Percentiles rank a stretch among this genome's conserved stretches.
Conservation (phyloP, 37 sponge, comb jelly and placozoan species). For the Ephydatia muelleri region DNA sequence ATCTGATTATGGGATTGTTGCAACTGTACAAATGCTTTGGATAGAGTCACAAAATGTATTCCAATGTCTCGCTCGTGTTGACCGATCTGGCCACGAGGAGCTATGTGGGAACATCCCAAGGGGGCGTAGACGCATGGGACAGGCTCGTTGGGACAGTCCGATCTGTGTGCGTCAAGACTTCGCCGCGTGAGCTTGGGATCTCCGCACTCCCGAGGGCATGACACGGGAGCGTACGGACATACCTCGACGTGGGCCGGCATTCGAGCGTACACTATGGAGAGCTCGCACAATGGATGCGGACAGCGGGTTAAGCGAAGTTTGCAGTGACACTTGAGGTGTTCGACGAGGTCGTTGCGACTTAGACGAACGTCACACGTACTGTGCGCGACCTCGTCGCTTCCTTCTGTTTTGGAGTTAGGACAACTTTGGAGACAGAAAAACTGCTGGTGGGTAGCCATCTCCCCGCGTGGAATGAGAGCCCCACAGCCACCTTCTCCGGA, state of each 20-base stretch:
- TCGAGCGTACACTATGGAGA: background rate
- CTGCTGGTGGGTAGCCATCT: too few species aligned
- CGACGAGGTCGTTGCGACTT: background rate
- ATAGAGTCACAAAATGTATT: background rate
- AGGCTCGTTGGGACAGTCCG: background rate
- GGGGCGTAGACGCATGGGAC: background rate
- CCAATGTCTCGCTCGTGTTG: background rate
- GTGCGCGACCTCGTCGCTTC: background rate
- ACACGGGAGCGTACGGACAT: constrained; percentile 1
- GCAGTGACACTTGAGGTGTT: background rate
- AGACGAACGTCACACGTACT: background rate
- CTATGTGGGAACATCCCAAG: background rate
- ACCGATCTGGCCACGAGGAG: background rate
- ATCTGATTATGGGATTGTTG: background rate
- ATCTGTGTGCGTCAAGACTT: background rate
- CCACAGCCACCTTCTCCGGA: too few species aligned
- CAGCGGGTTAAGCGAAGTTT: background rate
- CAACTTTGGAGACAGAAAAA: too few species aligned
- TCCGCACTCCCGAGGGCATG: background rate
- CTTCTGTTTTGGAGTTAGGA: too few species aligned
- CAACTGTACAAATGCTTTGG: background rate
- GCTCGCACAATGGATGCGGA: background rate
- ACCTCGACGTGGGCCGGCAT: background rate
- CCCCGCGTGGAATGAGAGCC: too few species aligned
- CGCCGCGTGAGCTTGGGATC: background rate